Evolutionary conservation across 2,797 vertebrate genomes (phyloP).

Genomic region (Rhadinocentrus ornatus): DNA sequence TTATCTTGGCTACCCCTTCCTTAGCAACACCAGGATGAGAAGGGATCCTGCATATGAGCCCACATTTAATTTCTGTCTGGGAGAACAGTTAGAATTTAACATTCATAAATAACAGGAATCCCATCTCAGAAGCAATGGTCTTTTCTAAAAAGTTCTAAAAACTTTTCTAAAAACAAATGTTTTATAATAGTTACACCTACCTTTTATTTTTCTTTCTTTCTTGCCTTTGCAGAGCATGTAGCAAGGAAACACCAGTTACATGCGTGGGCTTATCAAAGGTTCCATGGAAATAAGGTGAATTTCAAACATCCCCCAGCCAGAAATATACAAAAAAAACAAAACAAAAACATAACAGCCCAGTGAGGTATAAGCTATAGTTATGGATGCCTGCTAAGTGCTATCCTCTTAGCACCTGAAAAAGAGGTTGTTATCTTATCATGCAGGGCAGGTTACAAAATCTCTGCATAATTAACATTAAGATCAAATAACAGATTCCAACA

Average conservation of each 20-base stretch:
- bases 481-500: slow-evolving; percentile 47
- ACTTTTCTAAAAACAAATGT: slow-evolving; percentile 26
- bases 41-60: slow-evolving; percentile 56
- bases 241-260: slow-evolving; percentile 61
- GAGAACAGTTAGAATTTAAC: slow-evolving; percentile 42
- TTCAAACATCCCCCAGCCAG: slow-evolving; percentile 29
- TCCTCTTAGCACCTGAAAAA: slow-evolving; percentile 35
- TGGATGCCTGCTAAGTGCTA: slow-evolving; percentile 26
- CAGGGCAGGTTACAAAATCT: slow-evolving; percentile 7
- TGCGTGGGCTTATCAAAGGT: slow-evolving; percentile 65
- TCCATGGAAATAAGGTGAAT: slow-evolving; percentile 60
- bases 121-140: slow-evolving; percentile 14
- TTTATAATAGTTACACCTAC: slow-evolving; percentile 28
- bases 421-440: slow-evolving; percentile 21
- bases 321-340: slow-evolving; percentile 8
- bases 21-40: slow-evolving; percentile 29
- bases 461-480: slow-evolving; percentile 38
- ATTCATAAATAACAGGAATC: slow-evolving; percentile 23
- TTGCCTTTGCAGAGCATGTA: slow-evolving; percentile 27
- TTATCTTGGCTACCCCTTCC: slow-evolving; percentile 42
- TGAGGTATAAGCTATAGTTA: slow-evolving; percentile 25
- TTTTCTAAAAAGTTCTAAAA: too few species aligned
- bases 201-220: not conserved
- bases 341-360: not conserved
- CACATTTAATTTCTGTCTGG: slow-evolving; percentile 37